Percentiles rank a stretch among this genome's conserved stretches.
Conservation (phyloP, 2,888 invertebrate genomes). For the Rosalia funebris region DNA sequence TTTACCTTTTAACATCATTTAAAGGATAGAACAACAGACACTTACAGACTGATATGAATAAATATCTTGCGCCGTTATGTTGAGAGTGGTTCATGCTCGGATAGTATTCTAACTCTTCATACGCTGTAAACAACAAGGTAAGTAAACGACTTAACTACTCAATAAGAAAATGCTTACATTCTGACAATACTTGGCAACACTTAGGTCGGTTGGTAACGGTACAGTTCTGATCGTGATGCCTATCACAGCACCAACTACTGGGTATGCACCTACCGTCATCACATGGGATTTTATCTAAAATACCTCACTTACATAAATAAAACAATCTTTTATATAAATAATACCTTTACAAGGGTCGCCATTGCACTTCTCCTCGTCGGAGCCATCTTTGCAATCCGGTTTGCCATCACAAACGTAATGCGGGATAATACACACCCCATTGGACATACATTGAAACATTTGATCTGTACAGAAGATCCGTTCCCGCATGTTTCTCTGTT, state of each 20-base stretch:
- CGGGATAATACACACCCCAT: constrained; percentile 63
- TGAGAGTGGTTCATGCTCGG: constrained; percentile 53
- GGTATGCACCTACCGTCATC: constrained; percentile 68
- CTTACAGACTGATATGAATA: constrained; percentile 62
- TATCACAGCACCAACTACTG: constrained; percentile 66
- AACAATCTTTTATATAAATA: too few relatives aligned
- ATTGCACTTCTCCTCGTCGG: constrained; percentile 65
- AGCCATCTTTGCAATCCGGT: constrained; percentile 66
- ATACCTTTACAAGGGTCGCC: constrained; percentile 65
- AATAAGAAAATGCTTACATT: too few relatives aligned
- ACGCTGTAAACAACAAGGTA: too few relatives aligned
- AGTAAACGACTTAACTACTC: too few relatives aligned
- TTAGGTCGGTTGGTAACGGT: constrained; percentile 61
- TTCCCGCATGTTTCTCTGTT: constrained; percentile 45
- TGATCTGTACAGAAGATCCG: constrained; percentile 55
- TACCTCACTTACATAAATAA: too few relatives aligned
- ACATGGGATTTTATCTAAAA: constrained; percentile 63
- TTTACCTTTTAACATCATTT: too few relatives aligned
- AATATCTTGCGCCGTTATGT: constrained; percentile 55
- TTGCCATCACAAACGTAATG: constrained; percentile 68
- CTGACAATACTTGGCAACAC: constrained; percentile 63
- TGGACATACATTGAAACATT: constrained; percentile 59
- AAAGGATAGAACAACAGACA: constrained; percentile 27
- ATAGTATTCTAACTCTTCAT: constrained; percentile 57
- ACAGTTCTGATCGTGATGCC: constrained; percentile 63